Conservation (phyloP, 2,113 vertebrate species). For the Caloenas nicobarica region DNA sequence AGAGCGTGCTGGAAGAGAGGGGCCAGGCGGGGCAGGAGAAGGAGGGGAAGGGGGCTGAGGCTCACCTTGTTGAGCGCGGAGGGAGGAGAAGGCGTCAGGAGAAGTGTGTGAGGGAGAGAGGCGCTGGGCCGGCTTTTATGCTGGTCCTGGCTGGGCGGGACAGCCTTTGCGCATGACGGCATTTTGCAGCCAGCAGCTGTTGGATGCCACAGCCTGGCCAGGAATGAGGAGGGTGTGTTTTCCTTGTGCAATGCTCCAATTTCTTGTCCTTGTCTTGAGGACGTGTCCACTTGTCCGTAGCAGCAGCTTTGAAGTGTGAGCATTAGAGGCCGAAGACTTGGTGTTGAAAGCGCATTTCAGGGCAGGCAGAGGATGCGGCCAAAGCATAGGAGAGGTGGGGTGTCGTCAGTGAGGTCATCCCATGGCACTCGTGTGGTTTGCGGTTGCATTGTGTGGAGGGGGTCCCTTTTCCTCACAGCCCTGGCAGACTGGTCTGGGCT, state of each 20-base stretch:
- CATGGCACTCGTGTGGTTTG: neutral
- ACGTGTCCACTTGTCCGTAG: neutral
- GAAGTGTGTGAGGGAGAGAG: neutral
- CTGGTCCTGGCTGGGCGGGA: accelerated
- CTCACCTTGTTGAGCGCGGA: neutral
- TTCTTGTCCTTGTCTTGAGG: neutral
- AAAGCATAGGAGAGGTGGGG: too few species aligned
- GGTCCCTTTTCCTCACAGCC: neutral
- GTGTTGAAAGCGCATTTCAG: neutral
- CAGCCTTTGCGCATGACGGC: neutral
- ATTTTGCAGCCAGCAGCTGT: neutral
- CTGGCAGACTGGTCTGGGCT: too few species aligned
- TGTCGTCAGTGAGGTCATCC: neutral
- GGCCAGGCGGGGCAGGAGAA: neutral
- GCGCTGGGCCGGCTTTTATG: neutral
- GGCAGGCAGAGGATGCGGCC: neutral
- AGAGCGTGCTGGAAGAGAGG: accelerated
- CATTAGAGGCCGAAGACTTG: neutral
- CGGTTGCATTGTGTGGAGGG: neutral
- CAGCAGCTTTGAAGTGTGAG: neutral
- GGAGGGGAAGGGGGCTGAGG: neutral
- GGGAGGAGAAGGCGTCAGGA: neutral
- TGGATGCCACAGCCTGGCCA: neutral
- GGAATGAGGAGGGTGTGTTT: neutral
- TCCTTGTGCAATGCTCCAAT: neutral